These are phyloP conservation scores for Silvanus unidentatus DNA, from an alignment of 2,888 invertebrate genomes.

Conservation along the genomic window DNA sequence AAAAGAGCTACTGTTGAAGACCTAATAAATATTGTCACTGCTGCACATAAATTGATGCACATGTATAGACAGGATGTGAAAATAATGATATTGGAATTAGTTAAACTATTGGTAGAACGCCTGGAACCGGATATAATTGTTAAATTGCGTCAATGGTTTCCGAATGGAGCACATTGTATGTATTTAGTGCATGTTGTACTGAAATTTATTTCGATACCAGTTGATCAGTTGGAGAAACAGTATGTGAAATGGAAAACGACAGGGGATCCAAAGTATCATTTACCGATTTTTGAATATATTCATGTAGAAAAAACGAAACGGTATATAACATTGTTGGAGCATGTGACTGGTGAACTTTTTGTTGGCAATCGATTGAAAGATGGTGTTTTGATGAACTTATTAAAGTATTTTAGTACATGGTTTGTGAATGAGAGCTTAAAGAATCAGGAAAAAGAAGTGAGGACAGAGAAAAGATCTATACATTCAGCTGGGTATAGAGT, in stretches of 20 bases:
- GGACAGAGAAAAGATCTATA: conserved; percentile 4
- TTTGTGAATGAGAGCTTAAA: conserved; percentile 18
- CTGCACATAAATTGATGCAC: background rate
- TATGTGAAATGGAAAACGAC: conserved; percentile 21
- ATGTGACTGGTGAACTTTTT: conserved; percentile 16
- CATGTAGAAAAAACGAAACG: conserved; percentile 15
- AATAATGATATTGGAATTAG: conserved; percentile 1
- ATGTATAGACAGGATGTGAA: background rate
- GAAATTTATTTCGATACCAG: conserved; percentile 14
- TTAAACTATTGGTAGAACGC: conserved; percentile 3
- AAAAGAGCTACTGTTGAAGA: background rate
- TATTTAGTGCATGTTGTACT: conserved; percentile 12
- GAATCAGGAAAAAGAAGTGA: conserved; percentile 7
- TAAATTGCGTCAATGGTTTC: conserved; percentile 17
- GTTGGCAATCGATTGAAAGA: conserved; percentile 13
- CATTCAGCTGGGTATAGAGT: conserved; percentile 14
- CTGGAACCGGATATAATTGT: conserved; percentile 9
- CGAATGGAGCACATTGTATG: background rate
- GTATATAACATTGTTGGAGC: conserved; percentile 18
- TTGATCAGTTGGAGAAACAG: conserved; percentile 16
- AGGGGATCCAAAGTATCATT: conserved; percentile 14
- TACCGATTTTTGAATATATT: conserved; percentile 17
- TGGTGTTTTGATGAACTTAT: conserved; percentile 21
- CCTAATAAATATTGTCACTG: background rate
- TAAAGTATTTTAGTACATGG: conserved; percentile 24